Base-by-base conservation (phyloP, 1,140 invertebrate genomes). In the Micrasema minimum region DNA sequence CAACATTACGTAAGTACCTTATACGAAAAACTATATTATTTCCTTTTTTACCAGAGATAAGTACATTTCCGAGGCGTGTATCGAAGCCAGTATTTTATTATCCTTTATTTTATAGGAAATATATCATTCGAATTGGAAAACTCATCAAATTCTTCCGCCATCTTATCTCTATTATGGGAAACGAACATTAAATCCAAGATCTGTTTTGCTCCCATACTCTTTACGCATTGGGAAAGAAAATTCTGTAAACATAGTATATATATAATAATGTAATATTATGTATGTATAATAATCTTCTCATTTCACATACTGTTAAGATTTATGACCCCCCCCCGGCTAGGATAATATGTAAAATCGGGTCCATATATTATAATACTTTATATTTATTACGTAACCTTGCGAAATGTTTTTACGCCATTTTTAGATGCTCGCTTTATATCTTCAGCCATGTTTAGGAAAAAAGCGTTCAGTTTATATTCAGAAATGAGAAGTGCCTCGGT, bases 391-490 rank as follows among this genome's bases (percentile, higher is more conserved):
- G 26, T 31, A n/a, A 7, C 37, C 38, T 59, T 59, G 55, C 38
- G 55, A 41, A 59, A 59, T 59, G 12, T 57, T 59, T 59, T 59
- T 59, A 59, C 16, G 55, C 55, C 37, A 9, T 59, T 59, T 59
- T 59, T 59, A 59, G 55, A 59, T 59, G 38, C 12, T 38, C 20
- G 35, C 20, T 59, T 59, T 59, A 59, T 38, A 35, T 59, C 37
- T 11, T 5, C 37, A 2, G 14, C 38, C 38, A 38, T 59, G 37
- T 41, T 31, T 10, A 2, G 35, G 18, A 59, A 59, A 43, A 59
- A 43, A 41, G 20, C 37, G 20, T 59, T 43, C 35, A 43, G 35
- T 59, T 59, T 59, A 59, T 59, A 59, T 38, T 59, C 37, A 2
- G 18, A 14, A 11, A 41, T 38, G 55, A 43, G 16, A 59, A 59